Percentiles rank a stretch among this genome's conserved stretches.
Evolutionary conservation across 2,888 invertebrate genomes (phyloP).

Genomic region (Drosophila mayaguana): DNA sequence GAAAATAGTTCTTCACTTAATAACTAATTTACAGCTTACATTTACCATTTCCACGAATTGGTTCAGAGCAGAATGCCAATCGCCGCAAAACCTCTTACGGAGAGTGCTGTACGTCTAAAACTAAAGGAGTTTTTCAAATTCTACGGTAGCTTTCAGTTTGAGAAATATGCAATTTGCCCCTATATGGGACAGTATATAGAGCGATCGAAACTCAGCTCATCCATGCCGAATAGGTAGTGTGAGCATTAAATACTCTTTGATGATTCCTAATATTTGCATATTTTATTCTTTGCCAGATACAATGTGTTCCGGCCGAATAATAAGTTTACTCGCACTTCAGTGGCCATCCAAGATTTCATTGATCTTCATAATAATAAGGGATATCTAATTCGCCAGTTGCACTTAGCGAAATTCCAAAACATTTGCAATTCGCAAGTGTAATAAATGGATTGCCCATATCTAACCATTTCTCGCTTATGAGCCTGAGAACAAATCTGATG

Average conservation of each 20-base stretch:
- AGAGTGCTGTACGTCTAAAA: background rate
- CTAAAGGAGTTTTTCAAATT: slow-evolving; percentile 2
- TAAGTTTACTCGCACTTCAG: background rate
- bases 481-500: background rate
- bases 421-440: background rate
- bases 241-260: too few species aligned
- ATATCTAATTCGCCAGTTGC: rapidly evolving
- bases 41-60: background rate
- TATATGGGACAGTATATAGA: slow-evolving; percentile 1
- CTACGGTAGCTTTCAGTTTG: background rate
- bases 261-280: background rate
- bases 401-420: rapidly evolving
- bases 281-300: background rate
- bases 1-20: background rate
- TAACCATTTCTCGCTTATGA: background rate
- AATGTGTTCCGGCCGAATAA: rapidly evolving
- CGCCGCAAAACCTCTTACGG: background rate
- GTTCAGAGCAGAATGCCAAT: background rate
- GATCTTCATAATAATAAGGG: slow-evolving; percentile 8
- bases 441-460: background rate
- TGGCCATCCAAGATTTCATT: slow-evolving; percentile 29
- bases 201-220: rapidly evolving
- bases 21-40: slow-evolving; percentile 3
- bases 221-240: slow-evolving; percentile 11
- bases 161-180: background rate